phyloP scores from a whole-genome alignment of 1,140 invertebrate species.

The Chironomus tepperi region DNA sequence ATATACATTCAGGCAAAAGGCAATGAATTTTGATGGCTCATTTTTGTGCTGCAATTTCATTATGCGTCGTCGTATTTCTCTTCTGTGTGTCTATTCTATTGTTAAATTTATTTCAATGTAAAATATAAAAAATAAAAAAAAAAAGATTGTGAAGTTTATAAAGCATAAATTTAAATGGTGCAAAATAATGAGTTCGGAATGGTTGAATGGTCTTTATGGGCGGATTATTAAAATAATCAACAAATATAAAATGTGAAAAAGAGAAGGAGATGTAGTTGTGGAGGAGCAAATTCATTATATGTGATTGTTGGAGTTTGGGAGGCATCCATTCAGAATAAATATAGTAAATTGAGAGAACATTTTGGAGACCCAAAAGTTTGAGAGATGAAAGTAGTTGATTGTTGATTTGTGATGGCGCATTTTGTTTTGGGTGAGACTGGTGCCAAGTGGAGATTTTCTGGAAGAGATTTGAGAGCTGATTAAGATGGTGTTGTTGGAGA shows the following conservation, averaged over 20 bases:
- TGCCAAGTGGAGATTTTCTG: too few relatives aligned
- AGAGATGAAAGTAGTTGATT: too few relatives aligned
- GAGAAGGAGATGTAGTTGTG: neutral
- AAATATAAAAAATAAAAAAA: neutral
- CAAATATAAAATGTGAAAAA: neutral
- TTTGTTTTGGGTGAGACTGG: too few relatives aligned
- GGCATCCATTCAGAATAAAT: too few relatives aligned
- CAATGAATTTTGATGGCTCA: conserved; percentile 3
- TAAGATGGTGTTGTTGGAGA: too few relatives aligned
- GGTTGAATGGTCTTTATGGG: neutral
- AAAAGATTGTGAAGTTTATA: conserved; percentile 10
- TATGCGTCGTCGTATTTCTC: neutral
- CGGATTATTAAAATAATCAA: conserved; percentile 2
- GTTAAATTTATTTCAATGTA: too few relatives aligned
- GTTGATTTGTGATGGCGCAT: too few relatives aligned
- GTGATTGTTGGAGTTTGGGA: too few relatives aligned
- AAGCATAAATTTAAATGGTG: conserved; percentile 14
- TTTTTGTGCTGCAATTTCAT: neutral
- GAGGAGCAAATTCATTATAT: neutral
- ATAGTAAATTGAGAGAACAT: too few relatives aligned
- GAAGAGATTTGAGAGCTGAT: too few relatives aligned
- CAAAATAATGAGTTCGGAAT: conserved; percentile 9
- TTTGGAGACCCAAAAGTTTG: too few relatives aligned
- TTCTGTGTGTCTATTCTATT: neutral
- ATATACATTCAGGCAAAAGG: neutral